phyloP scores from a whole-genome alignment of 1,140 invertebrate species.

The Pomacea maculata region DNA sequence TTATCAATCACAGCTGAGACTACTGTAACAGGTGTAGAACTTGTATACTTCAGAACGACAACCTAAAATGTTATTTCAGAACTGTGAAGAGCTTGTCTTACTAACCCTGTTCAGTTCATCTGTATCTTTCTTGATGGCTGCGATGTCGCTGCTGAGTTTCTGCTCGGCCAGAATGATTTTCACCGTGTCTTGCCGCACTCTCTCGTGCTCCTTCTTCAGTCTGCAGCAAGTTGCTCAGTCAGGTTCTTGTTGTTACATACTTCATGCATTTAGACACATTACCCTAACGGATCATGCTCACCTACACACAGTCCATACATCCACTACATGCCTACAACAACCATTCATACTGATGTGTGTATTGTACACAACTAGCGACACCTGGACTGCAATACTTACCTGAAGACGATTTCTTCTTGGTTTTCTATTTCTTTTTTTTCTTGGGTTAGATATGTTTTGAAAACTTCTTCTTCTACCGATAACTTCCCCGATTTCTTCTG shows the following conservation, averaged over 20 bases:
- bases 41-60: too few relatives aligned
- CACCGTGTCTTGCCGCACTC: conserved; percentile 54
- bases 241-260: too few relatives aligned
- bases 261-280: too few relatives aligned
- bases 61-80: too few relatives aligned
- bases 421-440: conserved; percentile 48
- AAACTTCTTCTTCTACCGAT: conserved; percentile 40
- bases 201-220: conserved; percentile 58
- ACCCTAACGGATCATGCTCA: too few relatives aligned
- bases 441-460: conserved; percentile 27
- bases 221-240: conserved; percentile 25
- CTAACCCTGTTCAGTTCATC: conserved; percentile 49
- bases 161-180: conserved; percentile 58
- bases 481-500: conserved; percentile 30
- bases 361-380: too few relatives aligned
- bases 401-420: conserved; percentile 52
- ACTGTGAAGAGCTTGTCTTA: not conserved
- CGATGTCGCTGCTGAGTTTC: conserved; percentile 46
- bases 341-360: too few relatives aligned
- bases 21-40: too few relatives aligned
- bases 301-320: too few relatives aligned
- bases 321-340: not conserved
- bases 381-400: conserved; percentile 25
- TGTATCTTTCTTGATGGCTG: conserved; percentile 48
- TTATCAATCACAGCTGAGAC: too few relatives aligned